Conservation (phyloP, 2,888 invertebrate genomes). For the Acleris sparsana region DNA sequence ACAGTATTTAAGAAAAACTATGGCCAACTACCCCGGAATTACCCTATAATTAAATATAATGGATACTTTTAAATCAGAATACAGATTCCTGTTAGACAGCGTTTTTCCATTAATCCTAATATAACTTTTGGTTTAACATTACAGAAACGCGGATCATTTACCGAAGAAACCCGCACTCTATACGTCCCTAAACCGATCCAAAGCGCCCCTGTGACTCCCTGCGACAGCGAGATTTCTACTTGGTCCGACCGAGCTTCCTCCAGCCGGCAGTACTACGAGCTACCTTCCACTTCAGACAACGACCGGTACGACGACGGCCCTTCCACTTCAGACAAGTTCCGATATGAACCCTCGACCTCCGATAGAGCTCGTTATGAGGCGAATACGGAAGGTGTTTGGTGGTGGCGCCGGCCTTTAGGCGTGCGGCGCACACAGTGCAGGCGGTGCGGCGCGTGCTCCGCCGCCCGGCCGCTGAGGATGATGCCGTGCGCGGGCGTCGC, state of each 20-base stretch:
- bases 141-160: constrained; percentile 74
- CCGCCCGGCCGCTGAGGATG: constrained; percentile 67
- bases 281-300: constrained; percentile 45
- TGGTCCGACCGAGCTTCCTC: constrained; percentile 65
- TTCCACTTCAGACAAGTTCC: constrained; percentile 33
- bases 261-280: constrained; percentile 39
- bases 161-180: constrained; percentile 58
- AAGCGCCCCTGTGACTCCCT: constrained; percentile 77
- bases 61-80: too few species aligned
- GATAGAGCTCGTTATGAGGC: constrained; percentile 58
- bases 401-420: constrained; percentile 62
- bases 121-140: constrained; percentile 40
- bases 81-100: too few species aligned
- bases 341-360: constrained; percentile 50
- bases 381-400: constrained; percentile 59
- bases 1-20: too few species aligned
- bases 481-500: constrained; percentile 60
- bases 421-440: constrained; percentile 63
- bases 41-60: too few species aligned
- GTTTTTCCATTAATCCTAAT: too few species aligned
- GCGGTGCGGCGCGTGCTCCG: constrained; percentile 67
- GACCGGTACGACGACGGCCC: constrained; percentile 40
- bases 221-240: constrained; percentile 69
- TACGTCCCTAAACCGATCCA: constrained; percentile 66
- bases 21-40: too few species aligned